These are phyloP conservation scores for Drosophila meridiana DNA, from an alignment of 2,888 invertebrate species.

Conservation along the genomic window DNA sequence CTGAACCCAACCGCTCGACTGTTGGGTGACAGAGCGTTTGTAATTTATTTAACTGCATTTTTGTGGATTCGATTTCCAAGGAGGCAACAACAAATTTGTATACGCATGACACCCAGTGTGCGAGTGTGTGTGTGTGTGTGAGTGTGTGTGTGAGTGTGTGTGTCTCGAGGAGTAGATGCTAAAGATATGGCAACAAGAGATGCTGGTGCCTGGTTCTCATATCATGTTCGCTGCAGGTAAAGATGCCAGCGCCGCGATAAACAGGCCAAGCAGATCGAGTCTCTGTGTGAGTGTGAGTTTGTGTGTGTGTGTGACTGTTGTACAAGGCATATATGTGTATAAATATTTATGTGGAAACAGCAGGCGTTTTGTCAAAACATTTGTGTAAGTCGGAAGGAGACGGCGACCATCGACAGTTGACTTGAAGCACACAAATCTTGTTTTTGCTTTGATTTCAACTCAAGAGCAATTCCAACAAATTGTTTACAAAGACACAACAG, in stretches of 20 bases:
- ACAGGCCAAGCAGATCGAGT: conserved; percentile 24
- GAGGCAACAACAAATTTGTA: conserved; percentile 67
- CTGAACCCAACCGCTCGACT: conserved; percentile 23
- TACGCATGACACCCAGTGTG: conserved; percentile 57
- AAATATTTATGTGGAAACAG: conserved; percentile 83
- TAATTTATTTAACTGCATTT: conserved; percentile 81
- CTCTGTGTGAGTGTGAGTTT: not conserved
- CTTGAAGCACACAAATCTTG: conserved; percentile 46
- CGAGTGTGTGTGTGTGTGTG: not conserved
- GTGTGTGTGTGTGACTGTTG: conserved; percentile 39
- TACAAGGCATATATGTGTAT: conserved; percentile 74
- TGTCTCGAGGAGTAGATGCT: conserved; percentile 57
- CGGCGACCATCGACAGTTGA: conserved; percentile 23
- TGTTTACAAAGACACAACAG: conserved; percentile 58
- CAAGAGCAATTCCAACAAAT: conserved; percentile 65
- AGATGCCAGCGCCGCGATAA: conserved; percentile 65
- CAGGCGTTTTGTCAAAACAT: conserved; percentile 84
- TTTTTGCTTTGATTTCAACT: conserved; percentile 56
- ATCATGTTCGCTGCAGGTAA: conserved; percentile 73
- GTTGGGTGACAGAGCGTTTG: conserved; percentile 80
- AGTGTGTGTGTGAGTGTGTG: conserved; percentile 22
- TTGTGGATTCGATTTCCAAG: conserved; percentile 80
- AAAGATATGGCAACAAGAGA: conserved; percentile 72
- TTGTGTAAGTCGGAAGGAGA: conserved; percentile 72
- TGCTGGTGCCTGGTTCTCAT: conserved; percentile 61